Evolutionary conservation across 2,113 vertebrate species (phyloP).

Genomic region (Aegotheles bennettii): DNA sequence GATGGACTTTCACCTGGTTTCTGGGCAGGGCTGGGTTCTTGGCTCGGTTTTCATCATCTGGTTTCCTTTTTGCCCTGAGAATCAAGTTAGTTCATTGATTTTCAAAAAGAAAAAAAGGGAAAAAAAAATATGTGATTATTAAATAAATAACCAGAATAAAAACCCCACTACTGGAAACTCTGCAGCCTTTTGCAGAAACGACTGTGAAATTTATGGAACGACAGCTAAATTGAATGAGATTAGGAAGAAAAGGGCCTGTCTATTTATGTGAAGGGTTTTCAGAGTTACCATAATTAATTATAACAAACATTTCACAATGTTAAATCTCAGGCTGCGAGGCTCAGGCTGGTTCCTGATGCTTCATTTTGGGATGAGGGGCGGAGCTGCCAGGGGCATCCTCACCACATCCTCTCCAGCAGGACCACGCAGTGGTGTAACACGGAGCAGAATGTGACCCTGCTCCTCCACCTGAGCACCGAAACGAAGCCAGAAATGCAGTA

Average conservation of each 20-base stretch:
- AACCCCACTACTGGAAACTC: background rate
- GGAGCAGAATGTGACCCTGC: background rate
- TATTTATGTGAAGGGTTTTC: conserved; percentile 17
- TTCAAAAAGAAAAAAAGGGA: background rate
- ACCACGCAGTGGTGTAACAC: accelerated
- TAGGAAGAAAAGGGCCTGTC: conserved; percentile 33
- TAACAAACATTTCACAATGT: background rate
- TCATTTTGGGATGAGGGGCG: background rate
- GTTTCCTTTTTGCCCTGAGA: background rate
- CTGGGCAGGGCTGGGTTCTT: background rate
- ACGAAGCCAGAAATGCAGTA: accelerated
- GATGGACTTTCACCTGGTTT: background rate
- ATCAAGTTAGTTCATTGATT: background rate
- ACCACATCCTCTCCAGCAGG: accelerated
- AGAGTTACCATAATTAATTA: conserved; percentile 33
- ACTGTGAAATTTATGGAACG: conserved; percentile 42
- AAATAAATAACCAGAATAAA: background rate
- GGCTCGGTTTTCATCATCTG: background rate
- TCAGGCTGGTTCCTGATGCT: background rate
- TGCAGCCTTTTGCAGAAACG: background rate
- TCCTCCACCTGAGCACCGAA: accelerated
- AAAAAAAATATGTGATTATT: background rate
- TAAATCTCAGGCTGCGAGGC: background rate
- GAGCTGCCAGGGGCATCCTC: background rate
- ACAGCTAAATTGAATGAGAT: conserved; percentile 27